These are phyloP conservation scores for Eublepharis macularius DNA, from an alignment of 2,113 vertebrate species.

Conservation along the genomic window DNA sequence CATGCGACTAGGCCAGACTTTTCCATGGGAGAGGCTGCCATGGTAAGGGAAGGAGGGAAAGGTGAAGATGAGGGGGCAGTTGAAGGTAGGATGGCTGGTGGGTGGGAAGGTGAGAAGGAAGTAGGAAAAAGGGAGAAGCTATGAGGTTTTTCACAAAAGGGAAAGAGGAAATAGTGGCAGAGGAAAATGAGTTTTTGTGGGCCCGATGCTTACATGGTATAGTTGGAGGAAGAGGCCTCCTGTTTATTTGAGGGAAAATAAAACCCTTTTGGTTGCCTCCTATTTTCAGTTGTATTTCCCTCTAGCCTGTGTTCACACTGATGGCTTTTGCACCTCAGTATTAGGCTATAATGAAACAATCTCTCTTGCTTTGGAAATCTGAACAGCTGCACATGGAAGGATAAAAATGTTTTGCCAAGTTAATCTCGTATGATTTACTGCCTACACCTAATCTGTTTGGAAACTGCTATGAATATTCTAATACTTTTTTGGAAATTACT, in stretches of 20 bases:
- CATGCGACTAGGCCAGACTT: too few species aligned
- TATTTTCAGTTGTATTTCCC: not conserved
- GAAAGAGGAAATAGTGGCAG: too few species aligned
- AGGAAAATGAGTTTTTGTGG: too few species aligned
- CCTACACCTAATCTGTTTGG: constrained; percentile 52
- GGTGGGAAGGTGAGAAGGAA: too few species aligned
- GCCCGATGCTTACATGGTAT: not conserved
- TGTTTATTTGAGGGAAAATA: not conserved
- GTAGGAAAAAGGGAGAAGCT: too few species aligned
- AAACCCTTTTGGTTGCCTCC: not conserved
- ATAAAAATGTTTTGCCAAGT: constrained; percentile 57
- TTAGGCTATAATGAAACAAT: constrained; percentile 24
- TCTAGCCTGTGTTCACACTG: not conserved
- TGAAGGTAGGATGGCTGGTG: too few species aligned
- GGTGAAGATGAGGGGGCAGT: too few species aligned
- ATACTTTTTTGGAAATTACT: constrained; percentile 51
- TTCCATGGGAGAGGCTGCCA: too few species aligned
- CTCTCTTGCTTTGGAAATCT: constrained; percentile 31
- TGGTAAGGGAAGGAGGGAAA: too few species aligned
- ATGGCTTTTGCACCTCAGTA: constrained; percentile 39
- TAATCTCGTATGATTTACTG: constrained; percentile 64
- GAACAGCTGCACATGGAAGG: constrained; percentile 56
- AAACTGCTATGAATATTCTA: constrained; percentile 54
- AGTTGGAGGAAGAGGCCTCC: not conserved
- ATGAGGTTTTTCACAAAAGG: too few species aligned